Evolutionary conservation across 2,113 vertebrate genomes (phyloP).

Genomic region (Cebus imitator): DNA sequence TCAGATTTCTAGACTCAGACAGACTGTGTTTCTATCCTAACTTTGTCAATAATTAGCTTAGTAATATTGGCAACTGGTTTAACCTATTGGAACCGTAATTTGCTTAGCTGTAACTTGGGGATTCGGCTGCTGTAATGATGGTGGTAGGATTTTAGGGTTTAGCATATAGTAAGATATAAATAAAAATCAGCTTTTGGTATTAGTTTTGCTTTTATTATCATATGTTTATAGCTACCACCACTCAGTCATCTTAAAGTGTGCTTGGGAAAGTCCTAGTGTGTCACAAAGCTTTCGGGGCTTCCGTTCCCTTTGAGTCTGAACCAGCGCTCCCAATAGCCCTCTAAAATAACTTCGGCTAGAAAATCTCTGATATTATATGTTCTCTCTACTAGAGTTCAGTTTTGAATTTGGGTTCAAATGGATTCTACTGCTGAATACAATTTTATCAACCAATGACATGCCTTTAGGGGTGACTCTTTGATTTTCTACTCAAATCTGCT

Average conservation of each 20-base stretch:
- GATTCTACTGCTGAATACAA: neutral
- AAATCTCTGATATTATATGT: neutral
- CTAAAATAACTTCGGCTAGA: neutral
- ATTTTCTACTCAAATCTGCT: conserved; percentile 22
- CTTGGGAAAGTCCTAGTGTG: neutral
- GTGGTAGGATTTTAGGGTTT: neutral
- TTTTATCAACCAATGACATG: neutral
- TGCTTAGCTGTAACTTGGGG: neutral
- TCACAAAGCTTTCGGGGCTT: neutral
- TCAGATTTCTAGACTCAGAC: neutral
- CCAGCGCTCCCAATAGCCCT: neutral
- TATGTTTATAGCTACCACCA: neutral
- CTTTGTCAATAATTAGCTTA: conserved; percentile 42
- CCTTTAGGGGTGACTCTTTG: neutral
- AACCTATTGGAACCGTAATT: neutral
- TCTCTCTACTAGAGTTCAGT: neutral
- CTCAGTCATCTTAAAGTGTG: neutral
- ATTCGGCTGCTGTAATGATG: neutral
- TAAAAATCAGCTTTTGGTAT: neutral
- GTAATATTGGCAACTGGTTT: conserved; percentile 13
- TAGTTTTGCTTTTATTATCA: neutral
- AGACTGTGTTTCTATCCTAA: neutral
- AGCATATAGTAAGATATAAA: neutral
- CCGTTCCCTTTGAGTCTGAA: neutral
- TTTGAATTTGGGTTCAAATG: neutral